A percentile compares a stretch with the other conserved stretches of the same genome.
phyloP scores from a whole-genome alignment of 2,797 vertebrate species.

The Geotrypetes seraphini region DNA sequence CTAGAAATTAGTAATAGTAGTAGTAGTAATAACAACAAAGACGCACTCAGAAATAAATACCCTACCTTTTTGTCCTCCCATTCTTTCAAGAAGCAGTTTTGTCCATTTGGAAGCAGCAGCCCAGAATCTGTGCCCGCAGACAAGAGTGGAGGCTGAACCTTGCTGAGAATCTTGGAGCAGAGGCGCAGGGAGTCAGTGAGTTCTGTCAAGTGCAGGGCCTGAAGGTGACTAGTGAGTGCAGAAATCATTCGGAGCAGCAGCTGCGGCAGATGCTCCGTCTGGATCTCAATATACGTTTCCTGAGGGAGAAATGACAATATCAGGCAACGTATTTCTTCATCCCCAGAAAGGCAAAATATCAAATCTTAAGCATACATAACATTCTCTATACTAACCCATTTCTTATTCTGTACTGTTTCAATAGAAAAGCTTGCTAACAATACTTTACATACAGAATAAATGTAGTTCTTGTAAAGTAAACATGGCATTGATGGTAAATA shows the following conservation, averaged over 20 bases:
- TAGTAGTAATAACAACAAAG: too few relatives aligned
- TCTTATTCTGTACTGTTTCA: too few relatives aligned
- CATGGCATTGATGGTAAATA: too few relatives aligned
- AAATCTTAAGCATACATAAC: too few relatives aligned
- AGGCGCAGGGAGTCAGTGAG: constrained; percentile 88
- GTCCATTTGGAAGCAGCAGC: constrained; percentile 51
- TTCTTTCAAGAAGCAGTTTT: constrained; percentile 52
- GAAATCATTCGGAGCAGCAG: constrained; percentile 89
- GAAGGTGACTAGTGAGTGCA: constrained; percentile 81
- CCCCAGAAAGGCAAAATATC: too few relatives aligned
- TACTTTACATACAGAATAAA: too few relatives aligned
- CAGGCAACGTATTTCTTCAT: not conserved
- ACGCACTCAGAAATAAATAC: not conserved
- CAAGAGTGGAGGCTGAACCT: constrained; percentile 88
- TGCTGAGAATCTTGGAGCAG: constrained; percentile 97
- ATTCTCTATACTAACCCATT: too few relatives aligned
- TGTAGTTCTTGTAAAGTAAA: too few relatives aligned
- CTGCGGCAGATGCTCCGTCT: constrained; percentile 95
- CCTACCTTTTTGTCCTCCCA: constrained; percentile 73
- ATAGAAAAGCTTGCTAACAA: too few relatives aligned
- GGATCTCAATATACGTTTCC: constrained; percentile 98
- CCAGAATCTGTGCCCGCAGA: constrained; percentile 56
- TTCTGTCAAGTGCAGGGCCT: constrained; percentile 72
- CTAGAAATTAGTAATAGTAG: too few relatives aligned
- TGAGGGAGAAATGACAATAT: constrained; percentile 31